phyloP scores from a whole-genome alignment of 1,140 invertebrate species.

The Gonatopus flavifemur region DNA sequence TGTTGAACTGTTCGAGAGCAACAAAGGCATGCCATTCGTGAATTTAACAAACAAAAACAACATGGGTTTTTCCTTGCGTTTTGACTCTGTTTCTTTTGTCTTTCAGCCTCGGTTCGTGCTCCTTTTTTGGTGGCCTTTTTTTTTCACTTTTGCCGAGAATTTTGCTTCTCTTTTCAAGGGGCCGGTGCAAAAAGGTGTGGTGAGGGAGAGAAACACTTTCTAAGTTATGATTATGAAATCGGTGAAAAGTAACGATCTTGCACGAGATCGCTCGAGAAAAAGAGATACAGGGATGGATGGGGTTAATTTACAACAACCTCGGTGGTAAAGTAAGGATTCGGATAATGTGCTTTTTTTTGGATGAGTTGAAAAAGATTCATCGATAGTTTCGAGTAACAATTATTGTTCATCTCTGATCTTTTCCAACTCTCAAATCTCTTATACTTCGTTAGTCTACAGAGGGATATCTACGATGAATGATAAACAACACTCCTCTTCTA shows the following conservation, averaged over 20 bases:
- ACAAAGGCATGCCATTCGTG: conserved; percentile 37
- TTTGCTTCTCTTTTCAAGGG: background rate
- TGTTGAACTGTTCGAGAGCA: conserved; percentile 79
- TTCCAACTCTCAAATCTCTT: background rate
- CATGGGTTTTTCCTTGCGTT: background rate
- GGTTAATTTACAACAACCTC: conserved; percentile 9
- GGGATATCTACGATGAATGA: too few relatives aligned
- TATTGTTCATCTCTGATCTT: background rate
- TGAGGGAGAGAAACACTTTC: too few relatives aligned
- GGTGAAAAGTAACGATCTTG: too few relatives aligned
- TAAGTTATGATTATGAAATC: too few relatives aligned
- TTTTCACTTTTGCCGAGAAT: background rate
- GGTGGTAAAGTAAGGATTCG: background rate
- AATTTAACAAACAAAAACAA: conserved; percentile 36
- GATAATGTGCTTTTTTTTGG: conserved; percentile 1
- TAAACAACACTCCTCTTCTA: too few relatives aligned
- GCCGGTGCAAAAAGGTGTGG: too few relatives aligned
- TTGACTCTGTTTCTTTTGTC: conserved; percentile 26
- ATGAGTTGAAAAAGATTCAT: too few relatives aligned
- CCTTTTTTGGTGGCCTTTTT: background rate
- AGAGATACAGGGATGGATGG: background rate
- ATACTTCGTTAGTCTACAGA: too few relatives aligned
- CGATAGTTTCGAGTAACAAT: too few relatives aligned
- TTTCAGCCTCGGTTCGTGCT: conserved; percentile 8
- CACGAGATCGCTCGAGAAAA: conserved; percentile 8